Conservation (phyloP, 1,140 invertebrate species). For the Drosophila nannoptera region DNA sequence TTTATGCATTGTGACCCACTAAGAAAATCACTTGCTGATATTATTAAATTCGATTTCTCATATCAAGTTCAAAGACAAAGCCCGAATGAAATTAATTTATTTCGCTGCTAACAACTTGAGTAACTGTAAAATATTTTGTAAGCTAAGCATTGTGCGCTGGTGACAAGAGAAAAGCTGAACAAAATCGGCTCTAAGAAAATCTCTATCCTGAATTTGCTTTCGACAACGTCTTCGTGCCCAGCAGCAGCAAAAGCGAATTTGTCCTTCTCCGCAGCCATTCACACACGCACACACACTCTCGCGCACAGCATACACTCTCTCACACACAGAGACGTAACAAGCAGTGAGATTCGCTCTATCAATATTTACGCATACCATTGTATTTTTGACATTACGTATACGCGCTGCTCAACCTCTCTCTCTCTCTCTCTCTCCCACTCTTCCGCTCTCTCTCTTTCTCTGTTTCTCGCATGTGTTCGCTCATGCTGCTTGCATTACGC, state of each 20-base stretch:
- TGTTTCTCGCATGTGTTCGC: background rate
- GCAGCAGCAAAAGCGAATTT: slow-evolving; percentile 62
- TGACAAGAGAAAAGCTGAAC: slow-evolving; percentile 52
- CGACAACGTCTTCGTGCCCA: slow-evolving; percentile 57
- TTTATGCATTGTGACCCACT: slow-evolving; percentile 38
- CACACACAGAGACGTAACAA: slow-evolving; percentile 14
- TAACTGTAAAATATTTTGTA: slow-evolving; percentile 4
- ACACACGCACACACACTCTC: slow-evolving; percentile 20
- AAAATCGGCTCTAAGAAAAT: slow-evolving; percentile 68
- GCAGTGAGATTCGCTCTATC: slow-evolving; percentile 60
- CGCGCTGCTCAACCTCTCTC: slow-evolving; percentile 34
- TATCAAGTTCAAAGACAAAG: background rate
- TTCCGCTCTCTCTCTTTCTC: slow-evolving; percentile 8
- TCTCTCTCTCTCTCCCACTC: slow-evolving; percentile 18
- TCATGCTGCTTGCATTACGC: slow-evolving; percentile 10
- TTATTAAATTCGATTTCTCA: background rate
- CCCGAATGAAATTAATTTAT: too few relatives aligned
- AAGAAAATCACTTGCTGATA: slow-evolving; percentile 16
- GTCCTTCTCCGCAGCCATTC: slow-evolving; percentile 27
- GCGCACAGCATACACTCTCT: slow-evolving; percentile 16
- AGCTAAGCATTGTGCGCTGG: slow-evolving; percentile 28
- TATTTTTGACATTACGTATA: slow-evolving; percentile 70
- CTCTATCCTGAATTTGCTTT: slow-evolving; percentile 75
- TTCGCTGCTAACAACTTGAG: too few relatives aligned
- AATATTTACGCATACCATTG: slow-evolving; percentile 73